Evolutionary conservation across 2,888 invertebrate species (phyloP), one percentile per base, ranked within the genome.

Genomic region (Orthosia gracilis): DNA sequence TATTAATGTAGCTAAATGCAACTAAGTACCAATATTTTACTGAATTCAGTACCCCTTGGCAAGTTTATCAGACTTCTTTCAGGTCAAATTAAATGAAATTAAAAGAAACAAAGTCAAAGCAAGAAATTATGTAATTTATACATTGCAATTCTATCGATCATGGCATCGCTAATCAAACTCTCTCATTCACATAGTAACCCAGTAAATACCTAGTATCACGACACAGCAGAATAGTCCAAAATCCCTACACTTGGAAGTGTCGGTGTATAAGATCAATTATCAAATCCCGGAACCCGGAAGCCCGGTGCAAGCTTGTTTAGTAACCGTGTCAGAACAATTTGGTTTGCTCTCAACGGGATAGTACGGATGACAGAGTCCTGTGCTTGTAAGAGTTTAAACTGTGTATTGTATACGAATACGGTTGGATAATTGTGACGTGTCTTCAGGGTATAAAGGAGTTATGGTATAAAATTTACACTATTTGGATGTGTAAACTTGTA

Each of bases 241-340:
- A 50, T 49, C 40, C 12, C 12, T 47, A 68, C 67, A 73, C 57
- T 73, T 45, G 26, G 55, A 68, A 73, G 76, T 85, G 84, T 87
- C 80, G 66, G 82, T 85, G 81, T 87, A 87, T 88, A 83, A 89
- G 90, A 91, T 89, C 91, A 91, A 91, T 92, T 91, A 92, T 87
- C 69, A 81, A 85, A 77, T 88, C 75, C 77, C 68, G 76, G 75
- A 76, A 55, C 76, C 77, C 55, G 57, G 71, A 40, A 49, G 54
- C 18, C 59, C 59, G 21, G 74, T 75, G 67, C 61, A 50, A 66
- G 52, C 64, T 82, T 86, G 85, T 87, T 87, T 84, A 73, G 84
- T 72, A 83, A 75, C 82, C 73, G 76, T 79, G 86, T 77, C 65
- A 54, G 72, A 79, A 62, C 84, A 84, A 87, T 87, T 84, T 77